phyloP scores from a whole-genome alignment of 1,140 invertebrate species.

The Yoshiicerus persimilis region DNA sequence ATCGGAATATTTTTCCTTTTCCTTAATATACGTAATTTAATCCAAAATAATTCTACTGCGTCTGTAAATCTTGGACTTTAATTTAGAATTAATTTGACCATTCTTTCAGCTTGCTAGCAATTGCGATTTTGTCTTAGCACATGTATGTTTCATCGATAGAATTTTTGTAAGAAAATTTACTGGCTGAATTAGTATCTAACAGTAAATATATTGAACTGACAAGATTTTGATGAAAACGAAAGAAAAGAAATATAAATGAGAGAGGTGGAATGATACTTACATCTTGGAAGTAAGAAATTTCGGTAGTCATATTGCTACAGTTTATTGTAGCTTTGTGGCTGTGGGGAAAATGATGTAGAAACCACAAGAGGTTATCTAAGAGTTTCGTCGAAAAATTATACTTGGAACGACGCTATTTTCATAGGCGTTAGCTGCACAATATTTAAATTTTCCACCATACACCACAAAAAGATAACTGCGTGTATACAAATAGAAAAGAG shows the following conservation, averaged over 20 bases:
- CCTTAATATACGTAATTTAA: no score
- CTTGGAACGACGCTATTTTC: not conserved
- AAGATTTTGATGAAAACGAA: not conserved
- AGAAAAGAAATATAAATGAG: not conserved
- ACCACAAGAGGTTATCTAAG: not conserved
- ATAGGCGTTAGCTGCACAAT: not conserved
- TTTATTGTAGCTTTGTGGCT: not conserved
- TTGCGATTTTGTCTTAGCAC: no score
- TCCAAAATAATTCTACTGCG: no score
- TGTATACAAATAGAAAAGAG: not conserved
- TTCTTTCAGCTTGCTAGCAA: no score
- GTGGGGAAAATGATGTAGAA: not conserved
- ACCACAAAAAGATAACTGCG: not conserved
- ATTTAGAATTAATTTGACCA: no score
- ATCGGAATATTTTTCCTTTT: no score
- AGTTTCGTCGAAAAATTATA: not conserved
- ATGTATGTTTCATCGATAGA: no score
- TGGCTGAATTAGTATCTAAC: not conserved
- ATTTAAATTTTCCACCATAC: not conserved
- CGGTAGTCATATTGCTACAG: constrained; percentile 32
- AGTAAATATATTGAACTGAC: not conserved
- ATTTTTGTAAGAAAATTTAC: not conserved
- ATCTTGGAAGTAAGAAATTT: constrained; percentile 47
- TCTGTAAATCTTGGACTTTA: no score
- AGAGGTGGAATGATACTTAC: constrained; percentile 17